phyloP scores from a whole-genome alignment of 2,113 vertebrate genomes.

The Catharus fuscescens region DNA sequence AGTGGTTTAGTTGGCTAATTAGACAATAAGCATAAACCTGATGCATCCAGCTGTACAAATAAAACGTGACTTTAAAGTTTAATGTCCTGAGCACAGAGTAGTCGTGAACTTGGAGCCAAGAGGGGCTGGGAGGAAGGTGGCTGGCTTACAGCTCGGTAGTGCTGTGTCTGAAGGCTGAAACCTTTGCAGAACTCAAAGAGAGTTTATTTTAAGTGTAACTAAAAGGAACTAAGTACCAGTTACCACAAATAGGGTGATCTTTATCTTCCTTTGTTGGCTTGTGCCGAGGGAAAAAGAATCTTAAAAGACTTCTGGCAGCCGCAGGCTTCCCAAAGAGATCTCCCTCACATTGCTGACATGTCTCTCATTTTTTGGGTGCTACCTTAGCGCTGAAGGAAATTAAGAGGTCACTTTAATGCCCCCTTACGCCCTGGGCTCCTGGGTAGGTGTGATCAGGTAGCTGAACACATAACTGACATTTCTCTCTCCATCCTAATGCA shows the following conservation, averaged over 20 bases:
- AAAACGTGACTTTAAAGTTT: slow-evolving; percentile 63
- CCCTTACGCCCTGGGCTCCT: slow-evolving; percentile 19
- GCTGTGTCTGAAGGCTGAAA: slow-evolving; percentile 52
- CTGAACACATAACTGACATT: slow-evolving; percentile 7
- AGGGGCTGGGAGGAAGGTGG: slow-evolving; percentile 33
- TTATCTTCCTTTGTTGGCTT: slow-evolving; percentile 74
- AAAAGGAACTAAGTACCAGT: slow-evolving; percentile 76
- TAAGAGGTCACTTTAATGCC: slow-evolving; percentile 41
- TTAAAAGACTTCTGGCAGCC: slow-evolving; percentile 62
- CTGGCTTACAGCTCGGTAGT: not conserved
- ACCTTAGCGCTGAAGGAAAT: slow-evolving; percentile 59
- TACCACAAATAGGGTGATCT: slow-evolving; percentile 71
- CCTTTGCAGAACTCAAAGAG: slow-evolving; percentile 40
- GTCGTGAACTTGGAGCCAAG: slow-evolving; percentile 47
- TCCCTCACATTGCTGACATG: slow-evolving; percentile 85
- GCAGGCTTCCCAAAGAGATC: slow-evolving; percentile 71
- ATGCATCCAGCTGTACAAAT: slow-evolving; percentile 70
- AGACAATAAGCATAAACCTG: slow-evolving; percentile 57
- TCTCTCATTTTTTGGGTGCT: slow-evolving; percentile 80
- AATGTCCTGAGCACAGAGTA: slow-evolving; percentile 21
- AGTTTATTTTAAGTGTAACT: slow-evolving; percentile 74
- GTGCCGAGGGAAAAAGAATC: slow-evolving; percentile 64
- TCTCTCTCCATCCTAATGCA: not conserved
- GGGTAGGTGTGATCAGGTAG: slow-evolving; percentile 43
- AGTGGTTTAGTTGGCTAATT: slow-evolving; percentile 62